phyloP scores from a whole-genome alignment of 2,113 vertebrate species.

The Myrmecophaga tridactyla region DNA sequence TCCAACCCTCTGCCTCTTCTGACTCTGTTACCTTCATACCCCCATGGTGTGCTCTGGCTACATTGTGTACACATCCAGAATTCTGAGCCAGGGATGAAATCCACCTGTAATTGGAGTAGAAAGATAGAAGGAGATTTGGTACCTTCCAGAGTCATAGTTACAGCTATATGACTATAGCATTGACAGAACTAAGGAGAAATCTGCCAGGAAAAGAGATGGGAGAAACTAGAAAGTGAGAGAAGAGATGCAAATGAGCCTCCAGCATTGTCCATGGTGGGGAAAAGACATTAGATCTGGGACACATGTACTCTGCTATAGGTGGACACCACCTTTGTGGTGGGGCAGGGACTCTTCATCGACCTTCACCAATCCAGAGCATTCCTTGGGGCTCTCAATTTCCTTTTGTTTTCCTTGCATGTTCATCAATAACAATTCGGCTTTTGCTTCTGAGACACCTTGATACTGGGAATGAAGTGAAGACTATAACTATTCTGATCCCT shows the following conservation, averaged over 20 bases:
- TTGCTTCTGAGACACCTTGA: background rate
- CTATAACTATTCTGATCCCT: background rate
- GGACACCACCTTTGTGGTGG: background rate
- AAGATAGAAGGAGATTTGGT: background rate
- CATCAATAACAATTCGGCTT: background rate
- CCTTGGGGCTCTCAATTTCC: constrained; percentile 6
- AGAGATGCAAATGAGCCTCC: background rate
- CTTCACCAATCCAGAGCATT: background rate
- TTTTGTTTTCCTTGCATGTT: constrained; percentile 25
- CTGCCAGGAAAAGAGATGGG: background rate
- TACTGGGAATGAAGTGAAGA: background rate
- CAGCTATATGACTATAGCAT: background rate
- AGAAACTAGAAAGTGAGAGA: background rate
- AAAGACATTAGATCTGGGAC: background rate
- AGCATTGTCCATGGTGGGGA: background rate
- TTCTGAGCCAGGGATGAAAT: background rate
- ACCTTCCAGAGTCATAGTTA: background rate
- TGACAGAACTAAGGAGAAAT: background rate
- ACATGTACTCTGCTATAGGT: fast-evolving
- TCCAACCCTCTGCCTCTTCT: background rate
- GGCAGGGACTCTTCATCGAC: background rate
- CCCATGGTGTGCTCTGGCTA: background rate
- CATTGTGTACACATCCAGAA: background rate
- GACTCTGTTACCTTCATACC: background rate
- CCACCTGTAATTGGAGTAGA: background rate